phyloP scores from a whole-genome alignment of 2,113 vertebrate species.

The Ceyx melanurus region DNA sequence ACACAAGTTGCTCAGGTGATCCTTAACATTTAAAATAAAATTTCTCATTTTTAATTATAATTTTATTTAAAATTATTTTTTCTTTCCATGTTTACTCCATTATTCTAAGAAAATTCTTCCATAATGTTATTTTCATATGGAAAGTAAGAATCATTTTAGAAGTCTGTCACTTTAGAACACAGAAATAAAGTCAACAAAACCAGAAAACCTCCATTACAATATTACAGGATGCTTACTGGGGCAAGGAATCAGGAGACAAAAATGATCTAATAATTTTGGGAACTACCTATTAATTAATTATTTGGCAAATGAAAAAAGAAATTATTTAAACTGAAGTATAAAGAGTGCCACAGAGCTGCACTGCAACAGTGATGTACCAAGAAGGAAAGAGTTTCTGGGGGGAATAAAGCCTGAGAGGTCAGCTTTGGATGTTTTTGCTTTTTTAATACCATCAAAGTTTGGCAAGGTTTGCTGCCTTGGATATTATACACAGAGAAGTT shows the following conservation, averaged over 20 bases:
- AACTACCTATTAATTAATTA: neutral
- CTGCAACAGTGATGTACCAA: neutral
- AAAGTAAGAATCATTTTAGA: neutral
- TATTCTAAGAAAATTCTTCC: neutral
- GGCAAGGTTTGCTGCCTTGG: neutral
- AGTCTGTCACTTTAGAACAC: neutral
- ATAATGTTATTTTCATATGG: neutral
- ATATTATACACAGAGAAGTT: rapidly evolving
- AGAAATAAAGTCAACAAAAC: neutral
- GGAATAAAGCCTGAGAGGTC: neutral
- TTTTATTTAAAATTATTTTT: no score
- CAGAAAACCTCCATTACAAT: neutral
- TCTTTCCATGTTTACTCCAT: neutral
- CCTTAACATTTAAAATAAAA: no score
- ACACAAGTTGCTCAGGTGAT: neutral
- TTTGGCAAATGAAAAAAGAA: neutral
- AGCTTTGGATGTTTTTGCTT: neutral
- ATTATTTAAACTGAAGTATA: neutral
- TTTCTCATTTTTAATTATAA: no score
- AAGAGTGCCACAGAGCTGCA: neutral
- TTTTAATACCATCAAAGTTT: neutral
- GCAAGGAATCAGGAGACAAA: neutral
- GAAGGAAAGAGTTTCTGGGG: neutral
- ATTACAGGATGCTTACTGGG: neutral
- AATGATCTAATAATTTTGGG: neutral